Base-by-base conservation (phyloP, 2,797 vertebrate species). In the Parotocinclus haroldoi region DNA sequence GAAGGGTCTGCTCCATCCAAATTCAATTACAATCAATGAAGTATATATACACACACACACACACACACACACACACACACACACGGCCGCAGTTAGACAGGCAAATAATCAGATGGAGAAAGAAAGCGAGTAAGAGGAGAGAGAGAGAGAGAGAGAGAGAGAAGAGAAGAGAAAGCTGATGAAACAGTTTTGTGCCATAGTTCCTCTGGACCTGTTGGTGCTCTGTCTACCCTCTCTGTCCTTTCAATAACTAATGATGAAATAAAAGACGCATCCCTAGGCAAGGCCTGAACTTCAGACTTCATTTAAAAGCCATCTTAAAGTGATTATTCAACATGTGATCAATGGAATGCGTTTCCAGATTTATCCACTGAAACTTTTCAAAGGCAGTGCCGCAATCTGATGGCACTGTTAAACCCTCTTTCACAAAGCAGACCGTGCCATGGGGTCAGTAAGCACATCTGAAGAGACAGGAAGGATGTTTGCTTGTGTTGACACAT, bases 1-100 rank as follows among this genome's bases (percentile, higher is more conserved):
- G 86, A 90, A 89, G 86, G 82, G 80, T 77, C 72, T 63, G 78
- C 76, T 89, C 88, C 77, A 89, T 88, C 82, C 84, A 87, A 90
- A 91, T 84, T 87, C 83, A 89, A 88, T 90, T 88, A 90, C 82
- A 86, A 88, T 89, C 89, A 87, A 86, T 89, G 83, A 76, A 79
- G 76, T 82, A 59, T 10, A 40, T 17, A 55, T 10, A 37, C 9
- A 60, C 4, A 56, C 12, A 17, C 78, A 85, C 81, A 87, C 81
- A 85, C 82, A 80, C 78, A 80, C 70, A 37, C 9, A 60, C 4
- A 56, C 12, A 17, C 78, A 85, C 81, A 87, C 81, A 85, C 82
- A 80, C 78, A 80, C 70, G 77, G 81, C 76, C 81, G 71, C 80
- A 77, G 79, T 82, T 85, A 86, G 79, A 84, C 83, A 72, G 69